Base-by-base conservation (phyloP, 2,888 invertebrate species). In the Patella pellucida region DNA sequence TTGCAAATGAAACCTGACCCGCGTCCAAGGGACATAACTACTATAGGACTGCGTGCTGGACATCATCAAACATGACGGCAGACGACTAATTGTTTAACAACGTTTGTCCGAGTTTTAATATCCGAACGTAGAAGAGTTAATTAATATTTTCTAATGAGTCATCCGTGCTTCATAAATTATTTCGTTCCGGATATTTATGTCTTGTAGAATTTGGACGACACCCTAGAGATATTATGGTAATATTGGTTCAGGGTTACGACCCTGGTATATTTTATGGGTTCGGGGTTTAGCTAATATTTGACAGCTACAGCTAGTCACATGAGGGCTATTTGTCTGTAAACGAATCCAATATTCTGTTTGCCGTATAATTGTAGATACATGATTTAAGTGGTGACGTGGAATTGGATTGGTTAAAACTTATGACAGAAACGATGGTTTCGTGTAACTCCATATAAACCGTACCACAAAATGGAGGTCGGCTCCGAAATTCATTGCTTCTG, bases 101-200 rank as follows among this genome's bases (percentile, higher is more conserved):
- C 11, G 23, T 62, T 62, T 23, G 62, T 62, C 62, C 62, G 23
- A 62, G 62, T 62, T 62, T 23, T 23, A 62, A 19, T 62, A 62
- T 62, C 62, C 3, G 14, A 62, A 62, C 19, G 23, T 19, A 12
- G 12, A 23, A 62, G 23, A 62, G 62, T 62, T 62, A 62, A 62
- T 62, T 62, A 62, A 62, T 62, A 62, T 62, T 62, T 62, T 62
- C 62, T 62, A 62, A 62, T 62, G 62, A 62, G 62, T 62, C 62
- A 62, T 62, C 23, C 62, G 62, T 62, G 62, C 23, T 62, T 62
- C 62, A 62, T 62, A 62, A 62, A 62, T 62, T 23, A 62, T 62
- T 62, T 62, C 62, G 23, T 62, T 62, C 23, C 62, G 23, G 62
- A 62, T 23, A 62, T 62, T 62, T 62, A 62, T 62, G 19, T 62